These are phyloP conservation scores for Gadopsis bispinosus DNA, from an alignment of 2,797 vertebrate species.

Conservation along the genomic window DNA sequence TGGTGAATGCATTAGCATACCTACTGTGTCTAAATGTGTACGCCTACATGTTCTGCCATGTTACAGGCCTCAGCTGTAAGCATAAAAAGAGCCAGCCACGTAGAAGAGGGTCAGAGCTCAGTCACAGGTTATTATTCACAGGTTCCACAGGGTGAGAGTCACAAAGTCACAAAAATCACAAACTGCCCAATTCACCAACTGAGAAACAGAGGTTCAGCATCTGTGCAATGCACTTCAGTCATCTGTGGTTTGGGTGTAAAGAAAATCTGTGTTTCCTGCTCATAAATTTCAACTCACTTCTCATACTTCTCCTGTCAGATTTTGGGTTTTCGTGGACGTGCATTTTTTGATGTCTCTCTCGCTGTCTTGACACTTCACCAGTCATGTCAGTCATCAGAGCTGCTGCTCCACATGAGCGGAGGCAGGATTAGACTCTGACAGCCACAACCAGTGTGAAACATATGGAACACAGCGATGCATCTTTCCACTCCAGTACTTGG, in stretches of 20 bases:
- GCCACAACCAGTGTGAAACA: conserved; percentile 25
- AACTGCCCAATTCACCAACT: background rate
- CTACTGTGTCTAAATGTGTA: conserved; percentile 22
- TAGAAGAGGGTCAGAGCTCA: conserved; percentile 47
- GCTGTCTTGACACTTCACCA: conserved; percentile 12
- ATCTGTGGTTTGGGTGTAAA: conserved; percentile 2
- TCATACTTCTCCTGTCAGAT: conserved; percentile 32
- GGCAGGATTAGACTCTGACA: conserved; percentile 14
- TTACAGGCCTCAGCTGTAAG: conserved; percentile 64
- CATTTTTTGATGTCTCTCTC: conserved; percentile 33
- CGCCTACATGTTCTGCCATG: conserved; percentile 17
- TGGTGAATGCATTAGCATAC: conserved; percentile 22
- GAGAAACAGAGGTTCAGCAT: background rate
- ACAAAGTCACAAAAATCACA: background rate
- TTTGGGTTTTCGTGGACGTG: background rate
- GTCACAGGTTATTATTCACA: conserved; percentile 38
- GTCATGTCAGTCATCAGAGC: conserved; percentile 25
- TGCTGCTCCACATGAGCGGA: conserved; percentile 24
- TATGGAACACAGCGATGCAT: conserved; percentile 24
- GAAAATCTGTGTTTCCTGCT: background rate
- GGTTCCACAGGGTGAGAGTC: conserved; percentile 17
- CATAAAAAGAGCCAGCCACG: conserved; percentile 39
- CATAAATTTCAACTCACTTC: conserved; percentile 6
- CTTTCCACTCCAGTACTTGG: conserved; percentile 31
- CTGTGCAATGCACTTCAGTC: background rate